These are phyloP conservation scores for Hyperopisus bebe DNA, from an alignment of 2,113 vertebrate species.

Conservation along the genomic window DNA sequence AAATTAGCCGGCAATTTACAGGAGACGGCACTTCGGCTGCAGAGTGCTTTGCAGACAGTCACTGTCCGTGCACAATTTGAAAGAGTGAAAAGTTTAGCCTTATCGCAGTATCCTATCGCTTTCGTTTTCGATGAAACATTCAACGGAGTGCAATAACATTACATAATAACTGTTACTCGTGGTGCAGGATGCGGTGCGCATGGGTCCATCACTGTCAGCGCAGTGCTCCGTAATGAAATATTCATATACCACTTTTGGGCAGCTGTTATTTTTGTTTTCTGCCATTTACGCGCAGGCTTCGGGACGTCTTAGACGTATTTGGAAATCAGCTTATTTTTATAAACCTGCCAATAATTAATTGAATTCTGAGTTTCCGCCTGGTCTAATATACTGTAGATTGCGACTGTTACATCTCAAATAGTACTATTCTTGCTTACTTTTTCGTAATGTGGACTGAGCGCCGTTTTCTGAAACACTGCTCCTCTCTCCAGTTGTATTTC, in stretches of 20 bases:
- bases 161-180: constrained; percentile 10
- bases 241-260: neutral
- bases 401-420: neutral
- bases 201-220: neutral
- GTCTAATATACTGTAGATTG: neutral
- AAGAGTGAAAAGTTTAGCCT: neutral
- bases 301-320: neutral
- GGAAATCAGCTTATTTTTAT: neutral
- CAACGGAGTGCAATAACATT: neutral
- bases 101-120: neutral
- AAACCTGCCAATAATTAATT: neutral
- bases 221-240: neutral
- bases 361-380: neutral
- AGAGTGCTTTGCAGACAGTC: neutral
- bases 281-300: neutral
- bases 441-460: neutral
- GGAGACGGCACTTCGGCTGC: neutral
- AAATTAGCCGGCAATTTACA: neutral
- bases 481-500: neutral
- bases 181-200: neutral
- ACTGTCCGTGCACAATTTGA: neutral
- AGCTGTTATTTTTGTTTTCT: neutral
- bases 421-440: neutral
- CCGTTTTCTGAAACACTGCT: neutral
- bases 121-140: neutral